These are phyloP conservation scores for Ophioninae sp. DNA, from an alignment of 2,888 invertebrate genomes.

Conservation along the genomic window DNA sequence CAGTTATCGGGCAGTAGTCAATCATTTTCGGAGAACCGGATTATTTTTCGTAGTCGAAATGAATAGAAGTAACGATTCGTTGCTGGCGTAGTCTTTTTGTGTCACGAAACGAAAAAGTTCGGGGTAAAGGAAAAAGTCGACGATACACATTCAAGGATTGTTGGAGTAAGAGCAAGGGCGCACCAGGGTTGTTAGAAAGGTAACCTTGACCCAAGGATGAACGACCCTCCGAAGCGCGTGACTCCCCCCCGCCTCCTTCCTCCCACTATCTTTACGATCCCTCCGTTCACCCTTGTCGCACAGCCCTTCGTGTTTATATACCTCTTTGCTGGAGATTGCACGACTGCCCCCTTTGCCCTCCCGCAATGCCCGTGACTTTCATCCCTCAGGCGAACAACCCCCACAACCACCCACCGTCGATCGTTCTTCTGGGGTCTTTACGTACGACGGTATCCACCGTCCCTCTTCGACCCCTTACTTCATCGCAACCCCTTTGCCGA, in stretches of 20 bases:
- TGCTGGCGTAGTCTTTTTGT: conserved; percentile 6
- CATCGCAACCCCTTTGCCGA: conserved; percentile 42
- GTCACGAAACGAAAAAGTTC: conserved; percentile 35
- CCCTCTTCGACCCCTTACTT: conserved; percentile 49
- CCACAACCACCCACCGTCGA: conserved; percentile 24
- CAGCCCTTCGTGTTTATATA: conserved; percentile 39
- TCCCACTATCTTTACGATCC: neutral
- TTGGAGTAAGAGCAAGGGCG: conserved; percentile 58
- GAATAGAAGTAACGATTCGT: neutral
- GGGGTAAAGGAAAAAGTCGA: conserved; percentile 35
- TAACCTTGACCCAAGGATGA: conserved; percentile 81
- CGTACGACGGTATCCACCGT: conserved; percentile 31
- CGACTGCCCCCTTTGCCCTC: conserved; percentile 37
- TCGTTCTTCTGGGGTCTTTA: conserved; percentile 48
- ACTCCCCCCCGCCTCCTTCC: conserved; percentile 63
- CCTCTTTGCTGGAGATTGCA: conserved; percentile 52
- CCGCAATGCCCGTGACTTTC: conserved; percentile 53
- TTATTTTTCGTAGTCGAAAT: neutral
- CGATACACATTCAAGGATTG: conserved; percentile 43
- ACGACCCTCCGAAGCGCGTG: conserved; percentile 77
- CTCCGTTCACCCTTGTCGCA: neutral
- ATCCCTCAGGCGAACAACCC: conserved; percentile 39
- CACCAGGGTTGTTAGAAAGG: conserved; percentile 70
- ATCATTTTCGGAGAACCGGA: neutral
- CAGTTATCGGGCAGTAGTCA: neutral